Base-by-base conservation (phyloP, 2,888 invertebrate genomes). In the Morpho helenor region DNA sequence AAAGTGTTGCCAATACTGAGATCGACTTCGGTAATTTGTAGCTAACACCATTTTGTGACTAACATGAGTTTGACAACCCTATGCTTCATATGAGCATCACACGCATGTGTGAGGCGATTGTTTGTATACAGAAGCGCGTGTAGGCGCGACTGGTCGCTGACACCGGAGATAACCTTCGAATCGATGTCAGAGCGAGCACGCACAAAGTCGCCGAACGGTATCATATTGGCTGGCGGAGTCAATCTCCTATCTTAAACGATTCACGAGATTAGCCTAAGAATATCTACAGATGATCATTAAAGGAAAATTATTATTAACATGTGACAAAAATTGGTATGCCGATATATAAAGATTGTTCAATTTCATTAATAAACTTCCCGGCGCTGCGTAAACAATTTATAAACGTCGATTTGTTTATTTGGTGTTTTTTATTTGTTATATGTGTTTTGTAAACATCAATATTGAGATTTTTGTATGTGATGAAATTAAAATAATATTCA, bases 101-200 rank as follows among this genome's bases (percentile, higher is more conserved):
- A 62, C 63, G 62, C 61, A 61, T 64, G 65, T 57, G 68, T 66
- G 64, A 63, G 65, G 82, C 50, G 56, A 81, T 73, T 80, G 74
- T 70, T 67, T 70, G 68, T 70, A 69, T 62, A 70, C 69, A 71
- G 67, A 66, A 68, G 77, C 80, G 84, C 79, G 79, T 84, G 87
- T 87, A 81, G 85, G 87, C 83, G 71, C 73, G 77, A 73, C 82
- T 87, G 88, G 87, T 87, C 87, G 87, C 82, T 87, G 88, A 89
- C 88, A 81, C 85, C 77, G 76, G 60, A 80, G 87, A 87, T 89
- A 88, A 88, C 88, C 89, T 89, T 88, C 87, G 76, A 74, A 82
- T 76, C 75, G 83, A 80, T 85, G 86, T 84, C 86, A 82, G 71
- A 84, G 77, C 83, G 76, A 77, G 73, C 74, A 74, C 73, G 31